Evolutionary conservation across 2,888 invertebrate species (phyloP), one percentile per base, ranked within the genome.

Genomic region (Eustalomyia histrio): DNA sequence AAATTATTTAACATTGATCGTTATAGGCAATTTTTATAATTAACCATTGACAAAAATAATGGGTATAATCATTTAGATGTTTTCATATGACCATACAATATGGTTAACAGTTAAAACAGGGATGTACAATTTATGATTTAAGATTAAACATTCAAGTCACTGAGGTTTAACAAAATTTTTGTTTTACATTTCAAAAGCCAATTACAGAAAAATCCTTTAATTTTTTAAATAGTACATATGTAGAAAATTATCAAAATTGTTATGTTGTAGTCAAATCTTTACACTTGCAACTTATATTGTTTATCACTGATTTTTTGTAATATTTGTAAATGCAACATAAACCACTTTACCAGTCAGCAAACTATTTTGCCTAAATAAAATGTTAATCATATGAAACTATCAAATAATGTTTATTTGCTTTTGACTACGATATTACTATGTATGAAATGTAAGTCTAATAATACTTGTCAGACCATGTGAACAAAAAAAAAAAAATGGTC

Each of bases 331-430:
- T 17, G n/a, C 24, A 39, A 55, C 52, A 63, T 12, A 68, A 63
- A 68, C 65, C 55, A 73, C 61, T 72, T 73, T 67, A 57, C 60
- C 12, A 61, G 65, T 63, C 47, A 61, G 10, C 68, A 79, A 64
- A 79, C 69, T 67, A 83, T 82, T 76, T 83, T 83, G 79, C 84
- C 84, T 83, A 84, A 84, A 84, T 78, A 75, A 78, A 83, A 84
- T 84, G 83, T 73, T 82, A 84, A 84, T 84, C 80, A 73, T 29
- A 61, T 60, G 43, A 71, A 64, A 76, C 76, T 63, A 76, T 57
- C 39, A 39, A 76, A 63, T 75, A 63, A 76, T 39, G 63, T 76
- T 76, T 55, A 53, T 61, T 69, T 69, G 14, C 39, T 39, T 39
- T 75, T 75, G 43, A 68, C 55, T 50, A n/a, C n/a, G n/a, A n/a